Conservation (phyloP, 2,888 invertebrate genomes). For the Nomada flava region DNA sequence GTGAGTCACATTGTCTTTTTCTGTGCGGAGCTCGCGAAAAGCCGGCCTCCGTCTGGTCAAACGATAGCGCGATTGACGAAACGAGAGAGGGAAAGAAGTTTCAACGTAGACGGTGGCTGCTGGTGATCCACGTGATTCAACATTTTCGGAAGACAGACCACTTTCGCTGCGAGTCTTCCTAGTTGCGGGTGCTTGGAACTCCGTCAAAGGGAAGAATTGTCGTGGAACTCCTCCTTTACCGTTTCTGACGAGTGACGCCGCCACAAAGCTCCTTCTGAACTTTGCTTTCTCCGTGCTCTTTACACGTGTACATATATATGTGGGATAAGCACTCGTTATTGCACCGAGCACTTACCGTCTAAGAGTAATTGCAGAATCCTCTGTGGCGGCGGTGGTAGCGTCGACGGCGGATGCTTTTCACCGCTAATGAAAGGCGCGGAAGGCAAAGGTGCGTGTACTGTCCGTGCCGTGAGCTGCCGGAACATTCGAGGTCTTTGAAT, state of each 20-base stretch:
- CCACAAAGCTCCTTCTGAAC: constrained; percentile 54
- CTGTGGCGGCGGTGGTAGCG: constrained; percentile 39
- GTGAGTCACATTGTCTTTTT: background rate
- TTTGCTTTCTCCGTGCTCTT: constrained; percentile 44
- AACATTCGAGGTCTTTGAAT: constrained; percentile 27
- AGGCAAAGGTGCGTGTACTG: constrained; percentile 51
- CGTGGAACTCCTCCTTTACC: constrained; percentile 33
- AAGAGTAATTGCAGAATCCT: constrained; percentile 68
- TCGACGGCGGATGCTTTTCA: constrained; percentile 59
- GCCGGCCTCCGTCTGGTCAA: background rate
- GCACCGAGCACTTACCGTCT: constrained; percentile 62
- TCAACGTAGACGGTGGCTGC: background rate
- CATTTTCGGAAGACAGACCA: constrained; percentile 19
- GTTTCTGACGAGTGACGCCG: constrained; percentile 20
- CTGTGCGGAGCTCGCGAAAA: background rate
- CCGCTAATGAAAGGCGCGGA: constrained; percentile 65
- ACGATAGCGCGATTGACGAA: background rate
- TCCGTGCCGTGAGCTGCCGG: constrained; percentile 11
- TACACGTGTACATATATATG: constrained; percentile 22
- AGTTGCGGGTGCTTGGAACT: background rate
- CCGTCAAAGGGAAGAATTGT: constrained; percentile 49
- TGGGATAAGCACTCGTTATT: constrained; percentile 67
- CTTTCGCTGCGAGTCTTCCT: constrained; percentile 6
- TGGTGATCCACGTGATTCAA: constrained; percentile 9
- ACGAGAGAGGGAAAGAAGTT: background rate